A percentile compares a stretch with the other conserved stretches of the same genome.
phyloP scores from a whole-genome alignment of 2,113 vertebrate genomes.

The Meleagris gallopavo region DNA sequence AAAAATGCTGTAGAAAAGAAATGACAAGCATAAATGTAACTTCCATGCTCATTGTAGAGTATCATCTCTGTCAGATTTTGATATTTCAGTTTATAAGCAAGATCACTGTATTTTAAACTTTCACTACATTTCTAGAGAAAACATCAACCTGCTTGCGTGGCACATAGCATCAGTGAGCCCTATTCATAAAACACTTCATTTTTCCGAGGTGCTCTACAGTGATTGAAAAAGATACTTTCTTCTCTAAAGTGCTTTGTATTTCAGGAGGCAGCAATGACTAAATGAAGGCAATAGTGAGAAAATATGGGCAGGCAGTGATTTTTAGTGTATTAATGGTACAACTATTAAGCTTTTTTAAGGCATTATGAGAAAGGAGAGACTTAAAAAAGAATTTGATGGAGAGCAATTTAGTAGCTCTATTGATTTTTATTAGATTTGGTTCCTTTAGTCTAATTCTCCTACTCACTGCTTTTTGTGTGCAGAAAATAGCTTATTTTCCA shows the following conservation, averaged over 20 bases:
- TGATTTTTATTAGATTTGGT: background rate
- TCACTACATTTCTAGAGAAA: background rate
- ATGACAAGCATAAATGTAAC: background rate
- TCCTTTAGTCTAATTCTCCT: background rate
- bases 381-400: background rate
- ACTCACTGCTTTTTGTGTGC: background rate
- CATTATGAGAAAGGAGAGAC: background rate
- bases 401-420: background rate
- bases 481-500: background rate
- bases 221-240: background rate
- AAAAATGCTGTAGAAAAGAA: background rate
- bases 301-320: background rate
- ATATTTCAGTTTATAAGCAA: background rate
- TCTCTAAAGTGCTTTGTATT: background rate
- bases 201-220: background rate
- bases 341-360: background rate
- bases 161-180: background rate
- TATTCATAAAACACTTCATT: background rate
- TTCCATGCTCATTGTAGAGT: background rate
- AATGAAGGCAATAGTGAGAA: background rate
- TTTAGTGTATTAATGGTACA: background rate
- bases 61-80: background rate
- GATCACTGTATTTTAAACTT: background rate
- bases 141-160: background rate
- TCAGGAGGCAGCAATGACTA: background rate